Base-by-base conservation (phyloP, 2,797 vertebrate genomes). In the Pelochelys cantorii region DNA sequence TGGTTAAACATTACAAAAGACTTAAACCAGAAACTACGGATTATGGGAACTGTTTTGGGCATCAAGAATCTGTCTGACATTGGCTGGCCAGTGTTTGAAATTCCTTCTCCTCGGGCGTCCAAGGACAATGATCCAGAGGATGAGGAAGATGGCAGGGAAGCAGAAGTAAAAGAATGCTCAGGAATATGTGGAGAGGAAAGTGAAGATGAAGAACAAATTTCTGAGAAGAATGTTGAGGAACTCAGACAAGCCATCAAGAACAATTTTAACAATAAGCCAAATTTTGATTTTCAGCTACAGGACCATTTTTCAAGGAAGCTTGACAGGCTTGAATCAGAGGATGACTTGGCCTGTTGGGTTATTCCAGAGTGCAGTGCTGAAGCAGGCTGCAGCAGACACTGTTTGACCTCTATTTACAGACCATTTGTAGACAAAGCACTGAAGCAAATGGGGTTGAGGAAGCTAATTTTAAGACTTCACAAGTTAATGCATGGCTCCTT, bases 1-100 rank as follows among this genome's bases (percentile, higher is more conserved):
- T 99, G 99, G 99, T 97, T 99, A 74, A 99, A 99, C 94, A 99
- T 99, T 97, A 99, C 99, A 18, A 99, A 99, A 97, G 99, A 99
- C 97, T 98, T 99, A 96, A 99, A 99, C 96, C 99, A 99, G 98
- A 99, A 99, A 96, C 97, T 99, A 95, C 98, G 99, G 27, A 99
- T 99, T 93, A 99, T 99, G 99, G 99, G 99, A 94, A 99, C 99
- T 37, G 99, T 99, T 93, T 96, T 99, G 97, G 99, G 99, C 96
- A 98, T 99, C 89, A 98, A 98, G 93, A 99, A 99, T 94, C 98
- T 99, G 8, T 99, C 99, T 91, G 98, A 98, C 97, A 99, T 99
- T 95, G 99, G 99, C 97, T 99, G 99, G 99, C 99, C 99, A 75
- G 99, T 99, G 98, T 99, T 99, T 96, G 99, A 99, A 98, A 99